phyloP scores from a whole-genome alignment of 2,113 vertebrate species.

The Telmatochromis brachygnathus region DNA sequence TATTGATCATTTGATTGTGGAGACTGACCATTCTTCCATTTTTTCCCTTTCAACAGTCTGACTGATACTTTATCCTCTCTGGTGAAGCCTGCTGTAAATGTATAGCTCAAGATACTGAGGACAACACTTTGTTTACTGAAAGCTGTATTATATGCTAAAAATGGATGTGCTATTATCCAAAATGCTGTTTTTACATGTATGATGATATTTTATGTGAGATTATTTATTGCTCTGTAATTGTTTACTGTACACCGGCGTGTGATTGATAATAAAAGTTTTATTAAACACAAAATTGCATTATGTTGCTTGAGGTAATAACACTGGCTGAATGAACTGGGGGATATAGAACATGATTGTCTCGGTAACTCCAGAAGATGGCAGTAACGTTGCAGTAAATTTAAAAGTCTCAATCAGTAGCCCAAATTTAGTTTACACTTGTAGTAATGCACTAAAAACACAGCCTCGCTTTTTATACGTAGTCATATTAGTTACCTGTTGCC shows the following conservation, averaged over 20 bases:
- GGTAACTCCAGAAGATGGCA: background rate
- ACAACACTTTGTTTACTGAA: background rate
- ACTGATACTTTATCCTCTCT: constrained; percentile 15
- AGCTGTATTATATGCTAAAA: background rate
- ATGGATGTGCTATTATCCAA: background rate
- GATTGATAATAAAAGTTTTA: constrained; percentile 5
- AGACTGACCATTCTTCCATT: background rate
- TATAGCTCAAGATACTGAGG: background rate
- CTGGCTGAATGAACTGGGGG: background rate
- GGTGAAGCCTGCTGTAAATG: background rate
- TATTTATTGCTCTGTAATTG: background rate
- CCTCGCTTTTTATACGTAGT: background rate
- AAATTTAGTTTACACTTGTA: background rate
- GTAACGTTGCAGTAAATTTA: background rate
- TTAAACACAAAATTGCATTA: background rate
- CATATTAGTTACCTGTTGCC: background rate
- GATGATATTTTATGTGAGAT: background rate
- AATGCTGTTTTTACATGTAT: background rate
- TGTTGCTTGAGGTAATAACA: background rate
- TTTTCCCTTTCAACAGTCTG: constrained; percentile 38
- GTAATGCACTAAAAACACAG: background rate
- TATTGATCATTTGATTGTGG: background rate
- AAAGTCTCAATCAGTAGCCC: background rate
- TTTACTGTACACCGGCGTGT: background rate
- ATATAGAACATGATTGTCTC: background rate